phyloP scores from a whole-genome alignment of 2,797 vertebrate genomes.

The Silurus lanzhouensis region DNA sequence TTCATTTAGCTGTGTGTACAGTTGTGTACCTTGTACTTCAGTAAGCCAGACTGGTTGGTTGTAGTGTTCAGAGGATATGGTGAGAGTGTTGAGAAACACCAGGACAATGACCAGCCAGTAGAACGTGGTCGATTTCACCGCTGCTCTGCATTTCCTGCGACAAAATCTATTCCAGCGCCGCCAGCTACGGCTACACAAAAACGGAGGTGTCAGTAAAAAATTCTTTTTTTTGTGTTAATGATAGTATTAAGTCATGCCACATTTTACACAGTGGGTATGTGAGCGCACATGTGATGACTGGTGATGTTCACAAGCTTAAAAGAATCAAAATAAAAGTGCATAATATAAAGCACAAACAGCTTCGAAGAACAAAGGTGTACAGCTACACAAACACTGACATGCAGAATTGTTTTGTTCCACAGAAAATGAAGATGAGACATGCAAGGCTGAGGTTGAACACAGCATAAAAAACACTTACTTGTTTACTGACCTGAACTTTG shows the following conservation, averaged over 20 bases:
- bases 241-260: neutral
- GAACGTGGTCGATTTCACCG: slow-evolving; percentile 94
- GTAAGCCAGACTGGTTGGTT: slow-evolving; percentile 94
- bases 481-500: slow-evolving; percentile 94
- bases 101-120: slow-evolving; percentile 98
- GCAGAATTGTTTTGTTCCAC: neutral
- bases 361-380: neutral
- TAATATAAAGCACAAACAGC: neutral
- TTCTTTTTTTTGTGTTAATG: neutral
- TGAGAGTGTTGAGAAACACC: slow-evolving; percentile 98
- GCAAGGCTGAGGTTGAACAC: slow-evolving; percentile 10
- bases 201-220: neutral
- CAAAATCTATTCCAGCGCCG: slow-evolving; percentile 95
- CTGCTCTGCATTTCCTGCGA: slow-evolving; percentile 89
- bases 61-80: slow-evolving; percentile 97
- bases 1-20: neutral
- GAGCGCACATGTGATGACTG: neutral
- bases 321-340: neutral
- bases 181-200: slow-evolving; percentile 87
- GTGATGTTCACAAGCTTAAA: too few relatives aligned
- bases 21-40: slow-evolving; percentile 85
- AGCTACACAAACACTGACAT: slow-evolving; percentile 23
- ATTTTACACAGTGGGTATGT: neutral
- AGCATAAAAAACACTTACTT: slow-evolving; percentile 34
- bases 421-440: slow-evolving; percentile 34